Evolutionary conservation across 1,140 invertebrate species (phyloP), one percentile per base, ranked within the genome.

Genomic region (Nautilus pompilius): DNA sequence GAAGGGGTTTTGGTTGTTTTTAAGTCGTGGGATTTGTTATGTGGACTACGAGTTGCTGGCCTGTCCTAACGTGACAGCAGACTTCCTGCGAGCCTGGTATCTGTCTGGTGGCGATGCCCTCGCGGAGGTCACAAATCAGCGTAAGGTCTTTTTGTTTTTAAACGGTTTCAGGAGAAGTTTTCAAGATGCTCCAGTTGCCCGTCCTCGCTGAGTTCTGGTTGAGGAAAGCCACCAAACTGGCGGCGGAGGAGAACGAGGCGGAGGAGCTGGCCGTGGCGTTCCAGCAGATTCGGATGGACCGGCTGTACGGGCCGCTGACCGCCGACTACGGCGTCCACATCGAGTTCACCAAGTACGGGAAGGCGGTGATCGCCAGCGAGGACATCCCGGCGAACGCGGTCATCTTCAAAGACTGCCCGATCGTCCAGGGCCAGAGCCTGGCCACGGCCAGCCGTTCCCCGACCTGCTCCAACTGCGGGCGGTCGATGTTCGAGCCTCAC

Each of bases 151-250:
- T 0, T 13, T 13, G 36, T 41, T 41, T 41, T 13, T 41, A 41
- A 13, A 41, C 8, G 36, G 17, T 71, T 70, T 30, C 63, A 79
- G 77, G 78, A 10, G 72, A 72, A 67, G 63, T 77, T 26, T 46
- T 78, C 6, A 17, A 62, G 17, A 56, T 72, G 29, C 58, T 80
- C 3, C 68, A 72, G 28, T 56, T 78, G 10, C 73, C 76, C 30
- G 72, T 80, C n/a, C 48, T 71, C 58, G 74, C 78, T 0, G 78
- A 80, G 60, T 78, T 80, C 41, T 80, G 78, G 78, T 58, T 75
- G 1, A 53, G 78, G 8, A 78, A 76, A 61, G 75, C 76, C 0
- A 74, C 74, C 8, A 62, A 68, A 24, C 28, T 72, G 24, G 60
- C 68, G n/a, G 63, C 68, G 26, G 53, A 65, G 3, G 60, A 64